Evolutionary conservation across 1,140 invertebrate genomes (phyloP).

Genomic region (Atta colombica): DNA sequence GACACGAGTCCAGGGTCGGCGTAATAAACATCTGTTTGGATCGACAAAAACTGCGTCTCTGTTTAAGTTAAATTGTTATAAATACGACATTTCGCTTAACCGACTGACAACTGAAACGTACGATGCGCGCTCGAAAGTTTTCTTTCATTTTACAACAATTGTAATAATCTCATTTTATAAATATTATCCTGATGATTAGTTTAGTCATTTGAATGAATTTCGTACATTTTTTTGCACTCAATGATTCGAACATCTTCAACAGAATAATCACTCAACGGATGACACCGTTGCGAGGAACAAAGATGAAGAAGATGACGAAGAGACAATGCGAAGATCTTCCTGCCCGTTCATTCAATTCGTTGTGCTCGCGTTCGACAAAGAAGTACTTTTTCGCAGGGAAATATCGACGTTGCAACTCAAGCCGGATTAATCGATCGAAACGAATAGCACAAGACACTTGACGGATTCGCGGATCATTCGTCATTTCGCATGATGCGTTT

Average conservation of each 20-base stretch:
- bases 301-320: constrained; percentile 52
- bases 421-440: constrained; percentile 75
- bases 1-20: constrained; percentile 15
- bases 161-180: too few species aligned
- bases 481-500: constrained; percentile 44
- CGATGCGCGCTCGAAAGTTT: neutral
- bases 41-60: neutral
- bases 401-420: constrained; percentile 63
- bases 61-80: neutral
- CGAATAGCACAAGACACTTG: constrained; percentile 59
- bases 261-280: neutral
- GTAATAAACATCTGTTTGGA: constrained; percentile 5
- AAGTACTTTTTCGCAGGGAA: constrained; percentile 74
- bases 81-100: neutral
- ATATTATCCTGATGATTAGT: neutral
- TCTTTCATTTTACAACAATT: neutral
- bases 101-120: neutral
- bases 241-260: neutral
- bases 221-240: neutral
- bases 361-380: constrained; percentile 61
- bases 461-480: constrained; percentile 28
- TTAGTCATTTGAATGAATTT: neutral
- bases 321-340: constrained; percentile 71
- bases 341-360: constrained; percentile 30
- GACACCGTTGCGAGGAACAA: constrained; percentile 16